phyloP scores from a whole-genome alignment of 2,888 invertebrate genomes.

The Morpho deidamia region DNA sequence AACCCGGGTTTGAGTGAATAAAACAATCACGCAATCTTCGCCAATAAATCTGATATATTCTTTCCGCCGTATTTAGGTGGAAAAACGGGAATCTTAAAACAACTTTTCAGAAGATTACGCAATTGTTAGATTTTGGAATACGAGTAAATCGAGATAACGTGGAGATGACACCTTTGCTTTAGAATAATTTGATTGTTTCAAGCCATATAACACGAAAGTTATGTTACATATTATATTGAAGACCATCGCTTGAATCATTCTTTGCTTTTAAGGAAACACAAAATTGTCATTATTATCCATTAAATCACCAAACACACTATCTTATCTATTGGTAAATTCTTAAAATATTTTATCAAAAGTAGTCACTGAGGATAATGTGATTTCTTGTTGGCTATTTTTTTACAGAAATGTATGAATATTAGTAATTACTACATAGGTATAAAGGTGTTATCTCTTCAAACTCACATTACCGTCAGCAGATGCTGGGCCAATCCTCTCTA shows the following conservation, averaged over 20 bases:
- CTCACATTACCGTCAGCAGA: slow-evolving; percentile 46
- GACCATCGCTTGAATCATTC: no score
- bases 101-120: not conserved
- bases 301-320: not conserved
- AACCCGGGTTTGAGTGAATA: slow-evolving; percentile 9
- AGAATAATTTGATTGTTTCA: not conserved
- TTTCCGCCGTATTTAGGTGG: not conserved
- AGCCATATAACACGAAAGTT: no score
- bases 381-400: not conserved
- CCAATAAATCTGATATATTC: not conserved
- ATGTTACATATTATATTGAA: no score
- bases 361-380: not conserved
- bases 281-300: not conserved
- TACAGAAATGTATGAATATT: not conserved
- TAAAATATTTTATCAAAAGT: not conserved
- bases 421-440: not conserved
- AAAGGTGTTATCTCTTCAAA: slow-evolving; percentile 48
- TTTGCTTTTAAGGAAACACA: no score
- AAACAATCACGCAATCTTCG: slow-evolving; percentile 14
- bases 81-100: not conserved
- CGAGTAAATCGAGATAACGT: slow-evolving; percentile 20
- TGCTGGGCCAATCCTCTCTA: slow-evolving; percentile 73
- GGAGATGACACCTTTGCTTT: slow-evolving; percentile 47
- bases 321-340: not conserved
- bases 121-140: slow-evolving; percentile 6